Evolutionary conservation across 2,797 vertebrate genomes (phyloP).

Genomic region (Cyclopterus lumpus): DNA sequence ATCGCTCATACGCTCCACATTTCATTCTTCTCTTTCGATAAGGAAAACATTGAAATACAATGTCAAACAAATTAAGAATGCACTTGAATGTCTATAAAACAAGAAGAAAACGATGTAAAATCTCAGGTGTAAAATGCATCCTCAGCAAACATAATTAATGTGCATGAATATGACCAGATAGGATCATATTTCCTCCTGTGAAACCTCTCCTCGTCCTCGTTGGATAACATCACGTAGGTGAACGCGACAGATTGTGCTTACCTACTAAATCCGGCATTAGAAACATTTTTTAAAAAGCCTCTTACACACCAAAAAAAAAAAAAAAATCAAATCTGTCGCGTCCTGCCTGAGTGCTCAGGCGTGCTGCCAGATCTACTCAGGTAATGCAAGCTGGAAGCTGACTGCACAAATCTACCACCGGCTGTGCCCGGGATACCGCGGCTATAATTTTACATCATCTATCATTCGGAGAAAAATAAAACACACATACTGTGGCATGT

Average conservation of each 20-base stretch:
- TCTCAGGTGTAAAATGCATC: neutral
- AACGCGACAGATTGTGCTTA: conserved; percentile 82
- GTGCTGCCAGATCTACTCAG: conserved; percentile 80
- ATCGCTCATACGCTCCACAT: neutral
- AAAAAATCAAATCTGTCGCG: conserved; percentile 74
- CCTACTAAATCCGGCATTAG: conserved; percentile 83
- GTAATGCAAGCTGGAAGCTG: conserved; percentile 79
- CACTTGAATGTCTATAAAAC: no score
- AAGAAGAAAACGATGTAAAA: no score
- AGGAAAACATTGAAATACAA: no score
- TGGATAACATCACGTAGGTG: conserved; percentile 78
- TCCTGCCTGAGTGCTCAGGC: conserved; percentile 79
- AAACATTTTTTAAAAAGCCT: conserved; percentile 81
- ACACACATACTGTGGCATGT: conserved; percentile 72
- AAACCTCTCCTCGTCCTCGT: conserved; percentile 61
- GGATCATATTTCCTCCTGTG: neutral
- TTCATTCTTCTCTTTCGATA: no score
- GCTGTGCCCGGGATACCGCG: conserved; percentile 70
- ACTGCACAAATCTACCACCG: conserved; percentile 77
- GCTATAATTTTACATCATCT: conserved; percentile 78
- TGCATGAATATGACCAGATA: neutral
- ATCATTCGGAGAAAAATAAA: conserved; percentile 71
- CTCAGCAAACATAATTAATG: neutral
- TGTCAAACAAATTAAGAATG: no score
- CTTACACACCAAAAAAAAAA: conserved; percentile 74